Conservation (phyloP, 2,797 vertebrate species). For the Bradypodion pumilum region DNA sequence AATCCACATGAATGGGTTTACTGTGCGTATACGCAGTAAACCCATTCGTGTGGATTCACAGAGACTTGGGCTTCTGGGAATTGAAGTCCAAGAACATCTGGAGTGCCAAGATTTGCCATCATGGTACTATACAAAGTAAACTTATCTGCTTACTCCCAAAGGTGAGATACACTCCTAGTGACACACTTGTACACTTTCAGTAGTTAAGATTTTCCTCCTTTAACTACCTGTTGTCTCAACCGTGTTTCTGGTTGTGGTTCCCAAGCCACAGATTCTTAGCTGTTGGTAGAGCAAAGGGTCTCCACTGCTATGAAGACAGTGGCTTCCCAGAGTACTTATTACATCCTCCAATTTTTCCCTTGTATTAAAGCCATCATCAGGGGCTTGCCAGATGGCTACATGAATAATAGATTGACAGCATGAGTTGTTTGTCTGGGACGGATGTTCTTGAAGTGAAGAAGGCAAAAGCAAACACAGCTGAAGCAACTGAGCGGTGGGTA, state of each 20-base stretch:
- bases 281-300: background rate
- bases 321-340: background rate
- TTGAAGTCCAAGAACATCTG: too few relatives aligned
- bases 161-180: too few relatives aligned
- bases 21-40: too few relatives aligned
- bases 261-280: background rate
- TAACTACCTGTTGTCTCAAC: too few relatives aligned
- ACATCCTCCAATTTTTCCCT: background rate
- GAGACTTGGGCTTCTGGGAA: too few relatives aligned
- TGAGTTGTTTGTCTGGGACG: conserved; percentile 20
- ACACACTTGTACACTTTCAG: too few relatives aligned
- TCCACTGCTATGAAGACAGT: background rate
- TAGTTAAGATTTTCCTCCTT: too few relatives aligned
- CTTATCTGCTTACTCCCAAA: too few relatives aligned
- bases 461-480: background rate
- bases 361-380: conserved; percentile 34
- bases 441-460: background rate
- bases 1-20: too few relatives aligned
- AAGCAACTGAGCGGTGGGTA: background rate
- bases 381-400: conserved; percentile 10
- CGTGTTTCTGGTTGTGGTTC: background rate
- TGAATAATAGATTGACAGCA: conserved; percentile 34
- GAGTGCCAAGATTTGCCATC: too few relatives aligned
- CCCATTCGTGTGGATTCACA: too few relatives aligned
- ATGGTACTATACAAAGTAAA: too few relatives aligned